Conservation (phyloP, 2,888 invertebrate species). For the Apotomis capreana region DNA sequence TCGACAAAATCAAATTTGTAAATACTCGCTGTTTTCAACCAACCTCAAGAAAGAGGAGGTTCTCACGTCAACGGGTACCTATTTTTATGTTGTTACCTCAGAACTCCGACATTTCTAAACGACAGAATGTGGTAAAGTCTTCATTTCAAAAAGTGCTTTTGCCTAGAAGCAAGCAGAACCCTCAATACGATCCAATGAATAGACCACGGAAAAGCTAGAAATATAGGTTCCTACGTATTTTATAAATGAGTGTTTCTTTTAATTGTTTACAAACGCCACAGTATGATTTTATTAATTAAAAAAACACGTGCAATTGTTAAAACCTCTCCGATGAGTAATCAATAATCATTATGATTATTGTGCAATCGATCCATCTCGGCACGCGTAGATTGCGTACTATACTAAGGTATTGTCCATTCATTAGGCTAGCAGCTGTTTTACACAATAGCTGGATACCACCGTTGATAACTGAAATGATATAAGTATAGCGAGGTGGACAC, state of each 20-base stretch:
- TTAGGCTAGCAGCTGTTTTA: conserved; percentile 41
- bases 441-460: conserved; percentile 46
- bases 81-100: too few relatives aligned
- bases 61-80: too few relatives aligned
- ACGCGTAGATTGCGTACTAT: conserved; percentile 45
- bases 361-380: conserved; percentile 45
- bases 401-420: conserved; percentile 51
- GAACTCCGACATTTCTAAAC: too few relatives aligned
- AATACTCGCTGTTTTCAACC: too few relatives aligned
- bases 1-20: too few relatives aligned
- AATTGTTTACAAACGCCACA: conserved; percentile 62
- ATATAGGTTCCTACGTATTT: not conserved
- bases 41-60: too few relatives aligned
- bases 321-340: conserved; percentile 41
- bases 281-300: conserved; percentile 3
- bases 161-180: too few relatives aligned
- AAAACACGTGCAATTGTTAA: conserved; percentile 16
- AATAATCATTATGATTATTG: conserved; percentile 32
- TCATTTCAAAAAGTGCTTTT: too few relatives aligned
- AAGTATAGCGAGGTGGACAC: conserved; percentile 50
- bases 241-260: conserved; percentile 47
- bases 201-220: not conserved
- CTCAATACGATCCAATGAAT: too few relatives aligned
- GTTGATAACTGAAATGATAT: conserved; percentile 41
- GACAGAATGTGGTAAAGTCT: too few relatives aligned